phyloP scores from a whole-genome alignment of 2,888 invertebrate genomes.

The Coecobrya sp. region DNA sequence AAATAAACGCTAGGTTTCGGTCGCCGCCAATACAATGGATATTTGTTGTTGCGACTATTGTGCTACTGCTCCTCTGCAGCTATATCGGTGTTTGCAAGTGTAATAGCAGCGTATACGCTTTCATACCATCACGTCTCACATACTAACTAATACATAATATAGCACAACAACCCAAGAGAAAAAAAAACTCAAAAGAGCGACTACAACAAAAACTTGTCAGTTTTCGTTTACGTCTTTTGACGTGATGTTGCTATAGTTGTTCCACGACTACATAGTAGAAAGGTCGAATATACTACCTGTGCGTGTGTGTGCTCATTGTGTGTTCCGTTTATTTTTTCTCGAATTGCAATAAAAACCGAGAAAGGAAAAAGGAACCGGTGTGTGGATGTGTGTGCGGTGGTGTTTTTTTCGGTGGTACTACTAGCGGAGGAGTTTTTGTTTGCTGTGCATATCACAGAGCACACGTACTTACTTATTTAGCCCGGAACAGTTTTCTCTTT shows the following conservation, averaged over 20 bases:
- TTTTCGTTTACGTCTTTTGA: conserved; percentile 52
- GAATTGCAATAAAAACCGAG: too few species aligned
- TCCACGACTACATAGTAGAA: background rate
- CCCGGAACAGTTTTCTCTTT: conserved; percentile 9
- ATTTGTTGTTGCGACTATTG: background rate
- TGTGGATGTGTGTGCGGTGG: background rate
- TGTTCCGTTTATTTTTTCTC: too few species aligned
- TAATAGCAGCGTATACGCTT: background rate
- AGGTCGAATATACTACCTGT: too few species aligned
- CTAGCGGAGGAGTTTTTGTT: background rate
- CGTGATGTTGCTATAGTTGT: conserved; percentile 27
- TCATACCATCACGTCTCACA: background rate
- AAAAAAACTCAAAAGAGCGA: conserved; percentile 11
- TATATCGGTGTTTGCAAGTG: background rate
- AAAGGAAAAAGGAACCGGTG: too few species aligned
- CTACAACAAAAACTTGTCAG: conserved; percentile 36
- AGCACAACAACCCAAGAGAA: background rate
- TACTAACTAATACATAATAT: background rate
- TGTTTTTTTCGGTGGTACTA: background rate
- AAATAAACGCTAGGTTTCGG: background rate
- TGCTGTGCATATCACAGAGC: background rate
- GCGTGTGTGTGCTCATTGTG: too few species aligned
- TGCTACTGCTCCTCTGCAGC: background rate
- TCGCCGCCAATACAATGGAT: background rate
- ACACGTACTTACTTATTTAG: background rate